phyloP scores from a whole-genome alignment of 2,113 vertebrate genomes.

The Willisornis vidua region DNA sequence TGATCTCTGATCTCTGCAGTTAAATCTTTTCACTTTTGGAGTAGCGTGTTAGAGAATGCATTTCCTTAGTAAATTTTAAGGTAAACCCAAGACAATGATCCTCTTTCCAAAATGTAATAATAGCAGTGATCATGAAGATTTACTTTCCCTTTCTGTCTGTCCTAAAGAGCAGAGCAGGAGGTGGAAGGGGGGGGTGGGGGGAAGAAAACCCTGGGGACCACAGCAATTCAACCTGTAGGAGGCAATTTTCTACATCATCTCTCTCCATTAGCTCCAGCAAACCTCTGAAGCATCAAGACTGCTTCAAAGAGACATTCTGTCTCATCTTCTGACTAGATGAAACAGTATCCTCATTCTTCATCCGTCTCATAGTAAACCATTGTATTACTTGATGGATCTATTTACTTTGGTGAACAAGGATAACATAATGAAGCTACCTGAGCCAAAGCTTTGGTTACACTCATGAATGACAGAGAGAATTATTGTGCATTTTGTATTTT shows the following conservation, averaged over 20 bases:
- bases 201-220: constrained; percentile 12
- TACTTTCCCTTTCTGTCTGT: neutral
- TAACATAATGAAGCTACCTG: neutral
- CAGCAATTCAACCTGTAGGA: neutral
- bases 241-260: constrained; percentile 19
- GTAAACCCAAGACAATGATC: neutral
- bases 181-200: accelerated
- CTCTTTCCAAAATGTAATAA: neutral
- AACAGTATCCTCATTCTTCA: neutral
- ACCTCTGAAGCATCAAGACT: constrained; percentile 10
- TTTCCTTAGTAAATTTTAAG: neutral
- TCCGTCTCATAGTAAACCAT: neutral
- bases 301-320: constrained; percentile 24
- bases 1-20: neutral
- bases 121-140: neutral
- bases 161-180: neutral
- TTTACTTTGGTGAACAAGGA: neutral
- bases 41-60: neutral
- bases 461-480: neutral
- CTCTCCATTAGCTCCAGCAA: constrained; percentile 1
- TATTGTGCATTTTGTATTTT: neutral
- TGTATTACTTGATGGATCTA: neutral
- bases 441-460: neutral
- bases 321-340: neutral
- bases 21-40: neutral